Percentiles rank a stretch among this genome's conserved stretches.
Evolutionary conservation across 1,140 invertebrate species (phyloP).

Genomic region (Apocrypta bakeri): DNA sequence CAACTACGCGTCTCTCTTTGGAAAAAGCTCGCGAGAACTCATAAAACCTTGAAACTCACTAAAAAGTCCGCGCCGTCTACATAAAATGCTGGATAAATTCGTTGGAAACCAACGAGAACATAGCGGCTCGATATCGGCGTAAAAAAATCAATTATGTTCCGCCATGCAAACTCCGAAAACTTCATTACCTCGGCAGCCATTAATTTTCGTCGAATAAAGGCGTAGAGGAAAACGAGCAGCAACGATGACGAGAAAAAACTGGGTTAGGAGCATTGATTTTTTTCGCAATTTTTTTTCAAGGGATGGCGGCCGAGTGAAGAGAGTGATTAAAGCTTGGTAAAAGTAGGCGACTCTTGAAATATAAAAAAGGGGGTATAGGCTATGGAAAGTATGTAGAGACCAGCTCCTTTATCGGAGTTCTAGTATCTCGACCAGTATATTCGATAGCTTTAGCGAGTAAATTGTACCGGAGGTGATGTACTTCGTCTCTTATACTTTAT

Average conservation of each 20-base stretch:
- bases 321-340: constrained; percentile 27
- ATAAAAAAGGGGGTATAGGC: constrained; percentile 12
- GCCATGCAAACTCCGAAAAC: not conserved
- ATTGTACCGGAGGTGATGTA: not conserved
- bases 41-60: not conserved
- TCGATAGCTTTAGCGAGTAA: not conserved
- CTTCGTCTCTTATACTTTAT: not conserved
- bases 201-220: not conserved
- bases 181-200: not conserved
- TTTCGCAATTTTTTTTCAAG: constrained; percentile 22
- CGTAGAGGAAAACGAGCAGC: not conserved
- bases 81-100: not conserved
- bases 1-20: not conserved
- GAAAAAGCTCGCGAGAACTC: not conserved
- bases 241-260: not conserved
- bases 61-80: not conserved
- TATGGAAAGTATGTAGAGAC: constrained; percentile 14
- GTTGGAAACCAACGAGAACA: not conserved
- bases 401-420: constrained; percentile 51
- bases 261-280: constrained; percentile 33
- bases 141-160: constrained; percentile 15
- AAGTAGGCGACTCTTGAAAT: constrained; percentile 30
- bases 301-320: not conserved
- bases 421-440: not conserved
- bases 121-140: too few relatives aligned